Base-by-base conservation (phyloP, 2,113 vertebrate genomes). In the Saccopteryx bilineata region DNA sequence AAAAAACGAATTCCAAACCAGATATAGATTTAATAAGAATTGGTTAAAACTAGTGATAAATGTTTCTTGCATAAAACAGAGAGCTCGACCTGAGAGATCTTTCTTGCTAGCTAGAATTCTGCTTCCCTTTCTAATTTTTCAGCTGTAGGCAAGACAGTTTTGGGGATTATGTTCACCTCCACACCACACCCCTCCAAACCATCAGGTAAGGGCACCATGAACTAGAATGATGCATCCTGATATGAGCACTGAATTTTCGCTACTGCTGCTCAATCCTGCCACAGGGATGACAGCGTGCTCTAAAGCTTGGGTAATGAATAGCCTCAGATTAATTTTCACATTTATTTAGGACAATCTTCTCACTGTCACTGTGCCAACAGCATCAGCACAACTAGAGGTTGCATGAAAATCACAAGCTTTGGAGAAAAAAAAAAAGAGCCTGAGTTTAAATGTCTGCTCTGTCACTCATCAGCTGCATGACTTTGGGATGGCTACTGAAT, bases 331-430 rank as follows among this genome's bases (percentile, higher is more conserved):
- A 96, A 96, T 89, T 94, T 93, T 94, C 94, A 89, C 74, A 97
- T 96, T 97, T 96, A 89, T 95, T 96, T 95, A 91, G 95, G 72
- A 88, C 78, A 96, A 2, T 90, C 88, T 97, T 92, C 96, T 95
- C 39, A 69, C 74, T 94, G 94, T 96, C 93, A 87, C 50, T 91
- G 81, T 96, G 90, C 93, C 87, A 96, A 79, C 8, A 23, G 14
- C 89, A 93, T 96, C 86, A 97, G 91, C 76, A 91, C 86, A 91
- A 95, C 68, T 91, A 56, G 69, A 89, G 66, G 63, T 50, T 84
- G 71, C 68, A 83, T 76, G 85, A 86, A 94, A 93, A 52, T 13
- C 14, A 89, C 26, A 74, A 69, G 81, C 50, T 86, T 92, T 94
- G 63, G 78, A 88, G 94, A 84, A 91, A 92, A 50, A 60, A 46